Conservation (phyloP, 2,888 invertebrate species). For the Megalurothrips usitatus region DNA sequence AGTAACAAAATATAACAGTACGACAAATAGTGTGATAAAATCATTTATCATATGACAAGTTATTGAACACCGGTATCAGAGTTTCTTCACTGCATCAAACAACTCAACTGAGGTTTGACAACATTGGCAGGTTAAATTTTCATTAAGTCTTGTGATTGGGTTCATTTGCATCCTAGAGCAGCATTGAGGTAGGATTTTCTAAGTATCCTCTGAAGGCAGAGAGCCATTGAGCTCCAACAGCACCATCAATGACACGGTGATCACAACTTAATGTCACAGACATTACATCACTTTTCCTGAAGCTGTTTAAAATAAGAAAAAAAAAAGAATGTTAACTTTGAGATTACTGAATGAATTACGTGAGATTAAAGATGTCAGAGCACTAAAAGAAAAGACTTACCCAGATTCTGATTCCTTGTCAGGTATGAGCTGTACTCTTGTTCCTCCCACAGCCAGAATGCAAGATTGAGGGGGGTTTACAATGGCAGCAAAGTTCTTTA, state of each 20-base stretch:
- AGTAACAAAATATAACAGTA: background rate
- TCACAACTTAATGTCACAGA: slow-evolving; percentile 93
- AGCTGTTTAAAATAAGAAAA: slow-evolving; percentile 51
- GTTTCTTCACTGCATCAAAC: background rate
- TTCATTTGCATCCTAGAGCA: slow-evolving; percentile 60
- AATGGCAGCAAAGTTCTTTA: slow-evolving; percentile 85
- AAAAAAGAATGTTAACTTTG: slow-evolving; percentile 20
- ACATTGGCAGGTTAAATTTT: background rate
- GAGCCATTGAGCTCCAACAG: slow-evolving; percentile 95
- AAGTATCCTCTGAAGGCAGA: slow-evolving; percentile 79
- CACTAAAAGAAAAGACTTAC: slow-evolving; percentile 50
- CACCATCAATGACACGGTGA: slow-evolving; percentile 96
- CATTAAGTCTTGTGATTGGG: background rate
- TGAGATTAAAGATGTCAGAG: no score
- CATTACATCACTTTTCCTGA: slow-evolving; percentile 68
- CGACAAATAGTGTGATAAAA: background rate
- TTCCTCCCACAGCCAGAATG: slow-evolving; percentile 85
- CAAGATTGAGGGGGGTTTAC: slow-evolving; percentile 95
- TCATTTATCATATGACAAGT: background rate
- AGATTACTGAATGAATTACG: slow-evolving; percentile 2
- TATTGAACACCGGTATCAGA: background rate
- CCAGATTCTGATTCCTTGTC: slow-evolving; percentile 69
- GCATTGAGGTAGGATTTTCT: slow-evolving; percentile 91
- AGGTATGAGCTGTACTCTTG: slow-evolving; percentile 67
- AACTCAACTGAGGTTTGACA: background rate